Base-by-base conservation (phyloP, 2,797 vertebrate genomes). In the Harpagifer antarcticus region DNA sequence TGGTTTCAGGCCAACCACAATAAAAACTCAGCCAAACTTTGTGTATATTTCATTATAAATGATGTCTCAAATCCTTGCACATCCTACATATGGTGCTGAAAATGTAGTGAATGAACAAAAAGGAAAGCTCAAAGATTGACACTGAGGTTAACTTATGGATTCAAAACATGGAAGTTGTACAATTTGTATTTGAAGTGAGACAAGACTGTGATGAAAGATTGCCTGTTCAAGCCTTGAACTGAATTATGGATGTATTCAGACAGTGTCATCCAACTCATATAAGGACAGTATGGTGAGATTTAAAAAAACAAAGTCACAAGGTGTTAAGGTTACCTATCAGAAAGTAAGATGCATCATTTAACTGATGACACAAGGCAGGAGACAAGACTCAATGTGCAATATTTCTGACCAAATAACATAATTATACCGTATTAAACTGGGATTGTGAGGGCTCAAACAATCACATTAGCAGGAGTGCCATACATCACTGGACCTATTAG, bases 401-500 rank as follows among this genome's bases (percentile, higher is more conserved):
- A 71, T 56, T 55, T 66, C 55, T 37, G 19, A 81, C 48, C 74
- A 17, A 40, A 61, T 44, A 60, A 82, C 59, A 68, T 61, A 83
- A 74, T 45, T 44, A 81, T 55, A 72, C 31, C n/a, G 3, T 76
- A 54, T 58, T 80, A 67, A 58, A 81, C 53, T 56, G 65, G 70
- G 80, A 85, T 69, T 72, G 76, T 71, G 59, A 84, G 69, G 70
- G 79, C 85, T 91, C 69, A 72, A 76, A 80, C 74, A 76, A 83
- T 86, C 83, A 87, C 79, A 72, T 75, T 10, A 82, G 79, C 89
- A 89, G 74, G 84, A 92, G 87, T 88, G 91, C 90, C 93, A 76
- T 83, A 93, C 83, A 68, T 68, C 72, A 82, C 89, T 92, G 91
- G 92, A 91, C 89, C 94, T 91, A 90, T 88, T 79, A 75, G 86